These are phyloP conservation scores for Ceratitis capitata DNA, from an alignment of 1,140 invertebrate genomes.

Conservation along the genomic window DNA sequence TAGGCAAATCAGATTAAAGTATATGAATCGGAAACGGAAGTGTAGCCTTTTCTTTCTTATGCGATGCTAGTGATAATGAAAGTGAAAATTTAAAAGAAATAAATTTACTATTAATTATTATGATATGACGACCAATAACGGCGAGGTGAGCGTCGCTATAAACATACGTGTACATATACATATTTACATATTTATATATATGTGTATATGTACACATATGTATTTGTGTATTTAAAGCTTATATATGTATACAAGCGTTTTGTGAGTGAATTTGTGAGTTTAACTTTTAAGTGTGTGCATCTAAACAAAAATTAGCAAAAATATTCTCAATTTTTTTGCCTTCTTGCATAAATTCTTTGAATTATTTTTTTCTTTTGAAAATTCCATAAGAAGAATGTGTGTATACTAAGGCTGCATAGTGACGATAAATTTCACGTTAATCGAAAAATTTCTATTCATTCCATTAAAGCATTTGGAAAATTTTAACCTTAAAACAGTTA, in stretches of 20 bases:
- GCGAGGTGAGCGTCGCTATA: not conserved
- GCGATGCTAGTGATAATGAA: not conserved
- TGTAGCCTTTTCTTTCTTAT: not conserved
- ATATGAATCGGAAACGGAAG: not conserved
- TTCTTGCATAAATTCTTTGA: not conserved
- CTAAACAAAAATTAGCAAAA: constrained; percentile 15
- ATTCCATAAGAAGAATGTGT: too few species aligned
- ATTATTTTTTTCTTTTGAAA: not conserved
- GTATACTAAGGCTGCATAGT: too few species aligned
- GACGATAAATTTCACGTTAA: too few species aligned
- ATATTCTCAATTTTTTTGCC: not conserved
- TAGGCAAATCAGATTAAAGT: not conserved
- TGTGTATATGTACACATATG: not conserved
- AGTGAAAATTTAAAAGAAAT: not conserved
- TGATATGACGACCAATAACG: too few species aligned
- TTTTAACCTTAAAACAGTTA: too few species aligned
- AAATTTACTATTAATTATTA: too few species aligned
- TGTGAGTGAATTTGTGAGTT: too few species aligned
- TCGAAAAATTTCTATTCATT: too few species aligned
- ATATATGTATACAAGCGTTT: not conserved
- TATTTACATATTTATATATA: not conserved
- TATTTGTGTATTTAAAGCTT: not conserved
- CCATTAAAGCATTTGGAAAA: too few species aligned
- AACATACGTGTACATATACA: not conserved
- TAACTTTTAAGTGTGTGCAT: not conserved